phyloP scores from a whole-genome alignment of 2,113 vertebrate species.

The Leucosticte australis region DNA sequence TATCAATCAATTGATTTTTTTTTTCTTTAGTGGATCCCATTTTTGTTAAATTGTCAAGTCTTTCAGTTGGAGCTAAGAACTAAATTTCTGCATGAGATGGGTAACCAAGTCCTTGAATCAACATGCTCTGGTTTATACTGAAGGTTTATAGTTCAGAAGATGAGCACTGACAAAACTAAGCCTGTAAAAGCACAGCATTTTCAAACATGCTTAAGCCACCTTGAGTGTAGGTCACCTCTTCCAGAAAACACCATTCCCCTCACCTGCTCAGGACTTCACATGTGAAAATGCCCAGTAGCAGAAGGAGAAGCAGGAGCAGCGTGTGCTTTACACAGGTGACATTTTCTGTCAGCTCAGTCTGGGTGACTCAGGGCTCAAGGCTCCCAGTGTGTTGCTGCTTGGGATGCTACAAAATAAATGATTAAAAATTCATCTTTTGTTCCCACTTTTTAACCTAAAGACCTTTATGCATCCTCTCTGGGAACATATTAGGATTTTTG shows the following conservation, averaged over 20 bases:
- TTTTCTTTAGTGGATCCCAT: background rate
- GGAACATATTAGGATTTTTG: background rate
- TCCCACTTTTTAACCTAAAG: background rate
- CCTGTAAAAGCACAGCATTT: background rate
- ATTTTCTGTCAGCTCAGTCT: background rate
- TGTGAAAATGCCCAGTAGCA: background rate
- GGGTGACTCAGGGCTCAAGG: background rate
- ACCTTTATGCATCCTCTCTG: background rate
- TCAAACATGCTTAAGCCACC: background rate
- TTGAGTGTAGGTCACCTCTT: background rate
- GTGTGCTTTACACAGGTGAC: background rate
- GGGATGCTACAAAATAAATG: background rate
- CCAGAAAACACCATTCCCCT: background rate
- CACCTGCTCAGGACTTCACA: background rate
- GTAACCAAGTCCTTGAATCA: background rate
- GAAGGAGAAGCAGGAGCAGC: background rate
- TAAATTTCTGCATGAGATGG: background rate
- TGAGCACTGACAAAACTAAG: background rate
- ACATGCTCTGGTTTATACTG: background rate
- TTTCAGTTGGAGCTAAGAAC: background rate
- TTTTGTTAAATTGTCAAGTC: background rate
- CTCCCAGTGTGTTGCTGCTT: background rate
- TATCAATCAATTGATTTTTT: background rate
- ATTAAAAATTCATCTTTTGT: background rate
- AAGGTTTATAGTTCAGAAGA: background rate